These are phyloP conservation scores for Poecile montanus DNA, from an alignment of 2,797 vertebrate species.

Conservation along the genomic window DNA sequence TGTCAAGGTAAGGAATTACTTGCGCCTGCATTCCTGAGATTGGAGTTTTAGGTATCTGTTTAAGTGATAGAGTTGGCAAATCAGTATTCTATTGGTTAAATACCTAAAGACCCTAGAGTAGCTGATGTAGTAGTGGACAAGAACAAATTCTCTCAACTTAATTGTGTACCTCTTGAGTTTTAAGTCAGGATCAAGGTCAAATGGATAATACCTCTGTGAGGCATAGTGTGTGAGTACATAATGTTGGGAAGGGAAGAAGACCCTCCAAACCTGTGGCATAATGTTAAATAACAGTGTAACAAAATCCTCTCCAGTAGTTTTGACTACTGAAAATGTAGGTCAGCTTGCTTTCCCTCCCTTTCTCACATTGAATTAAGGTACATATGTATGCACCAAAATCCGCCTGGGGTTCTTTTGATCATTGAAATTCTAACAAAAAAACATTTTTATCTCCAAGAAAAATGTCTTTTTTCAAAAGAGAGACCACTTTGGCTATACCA, in stretches of 20 bases:
- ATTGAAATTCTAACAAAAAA: neutral
- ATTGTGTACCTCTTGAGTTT: neutral
- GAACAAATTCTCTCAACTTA: neutral
- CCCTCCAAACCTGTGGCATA: neutral
- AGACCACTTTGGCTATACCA: neutral
- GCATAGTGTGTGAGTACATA: accelerated
- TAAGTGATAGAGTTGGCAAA: neutral
- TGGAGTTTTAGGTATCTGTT: neutral
- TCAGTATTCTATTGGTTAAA: neutral
- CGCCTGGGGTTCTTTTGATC: neutral
- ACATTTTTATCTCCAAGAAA: neutral
- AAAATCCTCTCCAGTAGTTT: neutral
- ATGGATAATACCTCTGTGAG: neutral
- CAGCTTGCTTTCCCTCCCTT: neutral
- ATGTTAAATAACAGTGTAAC: neutral
- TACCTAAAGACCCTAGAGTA: neutral
- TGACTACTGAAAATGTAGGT: neutral
- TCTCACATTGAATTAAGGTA: neutral
- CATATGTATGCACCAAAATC: neutral
- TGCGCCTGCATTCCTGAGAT: neutral
- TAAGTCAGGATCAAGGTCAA: neutral
- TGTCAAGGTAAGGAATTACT: conserved; percentile 85
- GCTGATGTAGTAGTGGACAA: neutral
- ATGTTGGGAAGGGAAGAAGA: neutral
- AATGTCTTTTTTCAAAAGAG: neutral